These are phyloP conservation scores for Deroplatys truncata DNA, from an alignment of 2,888 invertebrate species.

Conservation along the genomic window DNA sequence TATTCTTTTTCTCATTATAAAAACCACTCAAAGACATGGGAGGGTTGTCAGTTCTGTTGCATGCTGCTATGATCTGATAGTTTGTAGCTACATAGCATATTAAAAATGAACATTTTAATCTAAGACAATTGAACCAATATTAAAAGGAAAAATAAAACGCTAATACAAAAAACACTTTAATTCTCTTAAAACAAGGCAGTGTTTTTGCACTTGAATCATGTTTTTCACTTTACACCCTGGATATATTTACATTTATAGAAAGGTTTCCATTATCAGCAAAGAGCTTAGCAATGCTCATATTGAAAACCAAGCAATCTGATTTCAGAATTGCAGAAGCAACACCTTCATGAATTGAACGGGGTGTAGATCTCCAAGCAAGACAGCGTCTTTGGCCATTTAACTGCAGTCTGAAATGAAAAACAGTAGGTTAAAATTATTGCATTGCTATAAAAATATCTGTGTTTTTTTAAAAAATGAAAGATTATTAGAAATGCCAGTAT, in stretches of 20 bases:
- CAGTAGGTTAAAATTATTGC: not conserved
- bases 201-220: not conserved
- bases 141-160: not conserved
- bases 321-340: slow-evolving; percentile 96
- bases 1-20: too few relatives aligned
- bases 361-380: slow-evolving; percentile 99
- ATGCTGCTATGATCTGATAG: not conserved
- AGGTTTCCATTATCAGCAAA: slow-evolving; percentile 99
- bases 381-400: slow-evolving; percentile 91
- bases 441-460: not conserved
- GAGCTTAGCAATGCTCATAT: slow-evolving; percentile 94
- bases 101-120: not conserved
- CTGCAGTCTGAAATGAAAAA: slow-evolving; percentile 66
- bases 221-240: slow-evolving; percentile 60
- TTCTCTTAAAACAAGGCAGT: not conserved
- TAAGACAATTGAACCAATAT: too few relatives aligned
- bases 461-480: too few relatives aligned
- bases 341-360: slow-evolving; percentile 97
- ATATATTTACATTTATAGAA: slow-evolving; percentile 99
- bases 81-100: too few relatives aligned
- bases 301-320: slow-evolving; percentile 98
- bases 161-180: not conserved
- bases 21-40: not conserved
- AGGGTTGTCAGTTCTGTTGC: not conserved
- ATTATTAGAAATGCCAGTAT: too few relatives aligned